Conservation (phyloP, 1,140 invertebrate species). For the Andricus grossulariae region DNA sequence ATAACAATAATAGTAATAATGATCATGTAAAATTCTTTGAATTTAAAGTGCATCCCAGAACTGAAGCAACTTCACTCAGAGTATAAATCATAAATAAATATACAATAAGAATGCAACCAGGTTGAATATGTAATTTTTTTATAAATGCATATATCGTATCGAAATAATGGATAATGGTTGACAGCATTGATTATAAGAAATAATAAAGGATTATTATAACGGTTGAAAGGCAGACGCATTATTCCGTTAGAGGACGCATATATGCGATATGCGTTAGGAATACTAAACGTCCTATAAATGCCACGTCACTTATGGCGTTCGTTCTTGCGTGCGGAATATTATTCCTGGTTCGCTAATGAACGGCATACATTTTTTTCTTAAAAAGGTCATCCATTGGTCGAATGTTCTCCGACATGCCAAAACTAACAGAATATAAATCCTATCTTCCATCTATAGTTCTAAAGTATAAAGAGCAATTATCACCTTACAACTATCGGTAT, state of each 20-base stretch:
- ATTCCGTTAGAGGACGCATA: slow-evolving; percentile 24
- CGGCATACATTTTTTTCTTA: not conserved
- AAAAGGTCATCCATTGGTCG: not conserved
- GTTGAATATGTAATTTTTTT: slow-evolving; percentile 8
- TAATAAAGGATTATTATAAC: slow-evolving; percentile 21
- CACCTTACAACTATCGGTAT: too few species aligned
- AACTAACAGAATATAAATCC: too few species aligned
- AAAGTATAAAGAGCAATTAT: too few species aligned
- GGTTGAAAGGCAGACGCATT: slow-evolving; percentile 21
- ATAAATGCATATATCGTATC: not conserved
- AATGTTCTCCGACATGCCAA: not conserved
- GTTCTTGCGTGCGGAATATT: slow-evolving; percentile 14
- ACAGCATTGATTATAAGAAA: not conserved
- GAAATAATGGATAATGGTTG: not conserved
- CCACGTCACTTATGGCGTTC: slow-evolving; percentile 15
- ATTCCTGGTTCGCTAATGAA: slow-evolving; percentile 23
- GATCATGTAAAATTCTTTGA: too few species aligned
- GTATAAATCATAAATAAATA: too few species aligned
- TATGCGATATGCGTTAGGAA: slow-evolving; percentile 12
- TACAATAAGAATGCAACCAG: not conserved
- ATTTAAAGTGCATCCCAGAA: too few species aligned
- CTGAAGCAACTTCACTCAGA: too few species aligned
- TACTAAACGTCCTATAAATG: slow-evolving; percentile 25
- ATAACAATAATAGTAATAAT: too few species aligned
- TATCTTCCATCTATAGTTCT: too few species aligned